These are phyloP conservation scores for Drosophila busckii DNA, from an alignment of 1,140 invertebrate genomes.

Conservation along the genomic window DNA sequence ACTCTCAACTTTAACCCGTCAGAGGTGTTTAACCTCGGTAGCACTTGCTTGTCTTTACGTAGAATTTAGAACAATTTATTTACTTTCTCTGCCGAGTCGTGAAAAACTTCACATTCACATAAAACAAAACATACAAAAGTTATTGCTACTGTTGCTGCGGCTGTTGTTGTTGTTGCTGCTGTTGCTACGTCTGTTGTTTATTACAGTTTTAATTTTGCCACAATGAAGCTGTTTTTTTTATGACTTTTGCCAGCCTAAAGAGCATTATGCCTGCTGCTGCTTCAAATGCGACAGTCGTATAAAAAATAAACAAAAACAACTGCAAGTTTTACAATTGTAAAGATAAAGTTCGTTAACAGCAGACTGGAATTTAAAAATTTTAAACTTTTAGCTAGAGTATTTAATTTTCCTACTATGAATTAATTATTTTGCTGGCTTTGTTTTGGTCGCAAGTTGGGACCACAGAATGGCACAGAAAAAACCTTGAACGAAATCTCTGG, in stretches of 20 bases:
- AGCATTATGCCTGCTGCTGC: too few species aligned
- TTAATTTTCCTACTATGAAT: too few species aligned
- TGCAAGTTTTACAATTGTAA: too few species aligned
- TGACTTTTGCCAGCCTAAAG: conserved; percentile 19
- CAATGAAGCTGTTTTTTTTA: conserved; percentile 42
- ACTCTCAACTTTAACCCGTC: conserved; percentile 32
- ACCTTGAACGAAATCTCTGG: conserved; percentile 36
- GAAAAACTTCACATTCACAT: conserved; percentile 55
- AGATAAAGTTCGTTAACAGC: too few species aligned
- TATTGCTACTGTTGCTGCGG: not conserved
- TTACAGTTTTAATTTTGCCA: conserved; percentile 46
- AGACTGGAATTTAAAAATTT: too few species aligned
- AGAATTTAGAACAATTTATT: conserved; percentile 50
- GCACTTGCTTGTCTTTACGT: conserved; percentile 24
- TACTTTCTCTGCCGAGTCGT: conserved; percentile 50
- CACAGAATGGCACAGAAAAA: conserved; percentile 61
- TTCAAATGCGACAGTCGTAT: too few species aligned
- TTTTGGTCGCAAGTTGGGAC: conserved; percentile 30
- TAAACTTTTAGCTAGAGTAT: too few species aligned
- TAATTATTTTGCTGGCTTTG: conserved; percentile 31
- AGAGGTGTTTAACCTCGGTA: conserved; percentile 21
- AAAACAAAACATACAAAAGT: conserved; percentile 19
- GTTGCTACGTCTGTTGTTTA: conserved; percentile 42
- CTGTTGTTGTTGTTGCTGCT: conserved; percentile 23
- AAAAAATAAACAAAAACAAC: too few species aligned